Conservation (phyloP, 2,888 invertebrate genomes). For the Macropis europaea region DNA sequence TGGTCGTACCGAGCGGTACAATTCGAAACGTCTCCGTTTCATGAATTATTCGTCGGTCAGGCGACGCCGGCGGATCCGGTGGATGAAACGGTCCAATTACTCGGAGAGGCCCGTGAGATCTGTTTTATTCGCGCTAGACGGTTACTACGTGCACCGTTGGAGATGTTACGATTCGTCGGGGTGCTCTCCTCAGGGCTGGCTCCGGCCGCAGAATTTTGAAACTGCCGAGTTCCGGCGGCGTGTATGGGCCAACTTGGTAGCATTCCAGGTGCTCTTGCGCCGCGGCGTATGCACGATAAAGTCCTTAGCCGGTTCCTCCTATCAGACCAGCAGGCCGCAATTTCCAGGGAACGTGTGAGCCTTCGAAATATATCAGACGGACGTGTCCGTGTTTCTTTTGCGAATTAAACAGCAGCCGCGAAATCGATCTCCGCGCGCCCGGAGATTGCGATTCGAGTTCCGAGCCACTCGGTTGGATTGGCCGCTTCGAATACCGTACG, state of each 20-base stretch:
- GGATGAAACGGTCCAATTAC: conserved; percentile 3
- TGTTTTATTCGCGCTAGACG: conserved; percentile 7
- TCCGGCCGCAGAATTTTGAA: conserved; percentile 47
- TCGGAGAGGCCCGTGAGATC: background rate
- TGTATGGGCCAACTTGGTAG: conserved; percentile 34
- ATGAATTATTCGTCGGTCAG: too few relatives aligned
- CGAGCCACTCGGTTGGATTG: too few relatives aligned
- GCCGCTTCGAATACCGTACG: too few relatives aligned
- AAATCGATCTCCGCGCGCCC: too few relatives aligned
- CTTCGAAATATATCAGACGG: too few relatives aligned
- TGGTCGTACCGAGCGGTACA: too few relatives aligned
- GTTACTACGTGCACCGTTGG: conserved; percentile 1
- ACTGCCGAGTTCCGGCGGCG: conserved; percentile 16
- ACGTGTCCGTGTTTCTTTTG: too few relatives aligned
- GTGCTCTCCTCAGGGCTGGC: background rate
- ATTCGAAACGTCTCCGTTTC: too few relatives aligned
- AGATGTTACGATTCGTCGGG: conserved; percentile 3
- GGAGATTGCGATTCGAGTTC: too few relatives aligned
- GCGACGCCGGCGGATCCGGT: background rate
- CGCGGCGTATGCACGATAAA: conserved; percentile 38
- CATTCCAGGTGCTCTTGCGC: conserved; percentile 27
- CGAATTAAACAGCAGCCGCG: too few relatives aligned
- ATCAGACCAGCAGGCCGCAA: conserved; percentile 10
- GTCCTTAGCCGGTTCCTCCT: conserved; percentile 9
- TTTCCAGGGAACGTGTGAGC: too few relatives aligned